Evolutionary conservation across 1,140 invertebrate genomes (phyloP), one percentile per base, ranked within the genome.

Genomic region (Cydia fagiglandana): DNA sequence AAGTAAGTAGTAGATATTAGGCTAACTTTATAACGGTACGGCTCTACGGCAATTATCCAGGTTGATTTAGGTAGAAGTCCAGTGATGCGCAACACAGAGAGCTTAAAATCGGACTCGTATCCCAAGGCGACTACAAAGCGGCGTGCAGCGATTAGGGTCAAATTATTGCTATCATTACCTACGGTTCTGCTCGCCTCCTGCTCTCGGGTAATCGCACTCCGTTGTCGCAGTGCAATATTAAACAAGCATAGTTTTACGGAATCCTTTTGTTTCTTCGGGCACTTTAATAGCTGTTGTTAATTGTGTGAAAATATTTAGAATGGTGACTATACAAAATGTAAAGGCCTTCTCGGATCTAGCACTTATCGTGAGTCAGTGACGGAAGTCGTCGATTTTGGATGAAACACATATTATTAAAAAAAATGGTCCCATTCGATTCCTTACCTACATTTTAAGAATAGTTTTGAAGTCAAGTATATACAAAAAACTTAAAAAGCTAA

Each of bases 101-200:
- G 88, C 85, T 91, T 91, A 88, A 91, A 91, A 90, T 86, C 83
- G 80, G 79, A 85, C 80, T 86, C 80, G 80, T 83, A 82, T 91
- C 88, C 90, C 88, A 89, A 88, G 88, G 86, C 86, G 86, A 80
- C 84, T 87, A 87, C 87, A 88, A 86, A 91, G 84, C 87, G 85
- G 81, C 84, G 80, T 87, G 84, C 82, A 82, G 84, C 89, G 85
- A 90, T 91, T 91, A 91, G 84, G 87, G 83, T 84, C 87, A 87
- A 91, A 92, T 92, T 92, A 92, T 92, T 87, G 84, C 89, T 84
- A 83, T 87, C 88, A 90, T 92, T 92, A 70, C 66, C 66, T 70
- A 91, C 84, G 83, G 85, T 80, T 78, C 76, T 81, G 83, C 81
- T 82, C 81, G 45, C 30, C 45, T 77, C 84, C 78, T 80, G 80